Percentiles rank a stretch among this genome's conserved stretches.
These are phyloP conservation scores for Hormaphis cornu DNA, from an alignment of 1,140 invertebrate genomes.

Conservation along the genomic window DNA sequence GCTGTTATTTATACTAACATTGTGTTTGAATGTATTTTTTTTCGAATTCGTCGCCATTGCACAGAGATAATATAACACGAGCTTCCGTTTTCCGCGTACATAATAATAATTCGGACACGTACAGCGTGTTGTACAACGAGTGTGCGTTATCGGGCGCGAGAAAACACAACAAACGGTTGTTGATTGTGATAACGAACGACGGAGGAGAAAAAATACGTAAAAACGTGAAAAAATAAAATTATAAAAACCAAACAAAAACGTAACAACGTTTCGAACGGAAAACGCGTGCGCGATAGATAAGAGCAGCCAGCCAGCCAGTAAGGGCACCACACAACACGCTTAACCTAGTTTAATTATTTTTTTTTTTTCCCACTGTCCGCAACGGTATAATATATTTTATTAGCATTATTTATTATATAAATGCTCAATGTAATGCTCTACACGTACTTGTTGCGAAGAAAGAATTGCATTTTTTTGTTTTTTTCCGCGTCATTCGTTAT, in stretches of 20 bases:
- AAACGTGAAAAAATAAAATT: too few species aligned
- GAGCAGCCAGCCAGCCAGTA: too few species aligned
- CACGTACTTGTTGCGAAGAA: too few species aligned
- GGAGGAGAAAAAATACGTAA: background rate
- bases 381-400: too few species aligned
- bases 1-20: too few species aligned
- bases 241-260: too few species aligned
- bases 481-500: too few species aligned
- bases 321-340: too few species aligned
- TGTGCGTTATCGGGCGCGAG: background rate
- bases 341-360: background rate
- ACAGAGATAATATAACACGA: slow-evolving; percentile 4
- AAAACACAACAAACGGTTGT: background rate
- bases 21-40: slow-evolving; percentile 11
- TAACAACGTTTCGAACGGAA: slow-evolving; percentile 6
- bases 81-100: slow-evolving; percentile 19
- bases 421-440: too few species aligned
- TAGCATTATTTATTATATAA: too few species aligned
- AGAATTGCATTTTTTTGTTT: too few species aligned
- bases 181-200: background rate
- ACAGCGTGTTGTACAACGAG: too few species aligned
- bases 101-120: slow-evolving; percentile 1
- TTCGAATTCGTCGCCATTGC: background rate
- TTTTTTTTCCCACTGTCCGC: background rate
- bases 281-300: background rate